These are phyloP conservation scores for Hanleya hanleyi DNA, from an alignment of 2,888 invertebrate species.

Conservation along the genomic window DNA sequence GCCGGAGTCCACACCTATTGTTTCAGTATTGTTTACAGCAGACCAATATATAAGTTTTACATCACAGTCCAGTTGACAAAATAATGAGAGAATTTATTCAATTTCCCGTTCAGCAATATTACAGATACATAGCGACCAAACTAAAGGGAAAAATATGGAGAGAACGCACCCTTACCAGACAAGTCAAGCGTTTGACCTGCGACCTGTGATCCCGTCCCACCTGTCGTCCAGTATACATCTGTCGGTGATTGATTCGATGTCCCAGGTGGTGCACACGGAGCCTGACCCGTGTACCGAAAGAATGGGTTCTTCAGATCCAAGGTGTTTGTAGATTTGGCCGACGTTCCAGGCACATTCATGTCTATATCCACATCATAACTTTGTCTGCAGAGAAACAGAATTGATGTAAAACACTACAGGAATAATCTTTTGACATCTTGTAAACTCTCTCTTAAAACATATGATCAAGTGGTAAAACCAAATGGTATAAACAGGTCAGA, in stretches of 20 bases:
- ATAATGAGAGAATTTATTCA: too few relatives aligned
- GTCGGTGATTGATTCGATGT: constrained; percentile 93
- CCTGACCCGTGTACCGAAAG: constrained; percentile 81
- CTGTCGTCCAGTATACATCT: constrained; percentile 77
- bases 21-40: too few relatives aligned
- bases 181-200: background rate
- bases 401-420: too few relatives aligned
- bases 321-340: constrained; percentile 87
- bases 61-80: too few relatives aligned
- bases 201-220: constrained; percentile 42
- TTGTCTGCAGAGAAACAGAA: constrained; percentile 81
- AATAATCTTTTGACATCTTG: too few relatives aligned
- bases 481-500: too few relatives aligned
- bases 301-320: constrained; percentile 98
- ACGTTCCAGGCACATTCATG: constrained; percentile 90
- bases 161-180: constrained; percentile 8
- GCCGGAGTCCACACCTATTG: too few relatives aligned
- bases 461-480: too few relatives aligned
- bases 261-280: constrained; percentile 92
- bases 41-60: too few relatives aligned
- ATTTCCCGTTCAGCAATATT: too few relatives aligned
- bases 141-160: background rate
- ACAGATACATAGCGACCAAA: too few relatives aligned
- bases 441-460: too few relatives aligned
- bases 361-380: constrained; percentile 99